These are phyloP conservation scores for Corticium candelabrum DNA, from an alignment of 37 sponge, comb jelly and placozoan species.

Conservation along the genomic window DNA sequence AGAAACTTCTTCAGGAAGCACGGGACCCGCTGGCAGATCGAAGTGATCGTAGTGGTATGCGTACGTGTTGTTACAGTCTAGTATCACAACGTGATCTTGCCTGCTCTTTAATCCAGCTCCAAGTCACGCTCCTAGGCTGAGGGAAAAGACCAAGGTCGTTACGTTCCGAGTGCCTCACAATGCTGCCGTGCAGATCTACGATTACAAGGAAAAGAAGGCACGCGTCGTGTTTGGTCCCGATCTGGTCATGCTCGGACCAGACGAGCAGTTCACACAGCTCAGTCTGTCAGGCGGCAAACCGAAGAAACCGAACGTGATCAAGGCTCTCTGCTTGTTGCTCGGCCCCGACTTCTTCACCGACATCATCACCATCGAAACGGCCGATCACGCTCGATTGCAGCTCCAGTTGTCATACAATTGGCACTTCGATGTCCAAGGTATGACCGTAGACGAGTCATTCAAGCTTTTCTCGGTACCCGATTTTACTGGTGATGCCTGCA, in stretches of 20 bases:
- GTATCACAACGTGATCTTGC: too few relatives aligned
- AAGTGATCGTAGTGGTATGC: conserved; percentile 48
- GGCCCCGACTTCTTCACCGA: conserved; percentile 99
- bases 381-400: conserved; percentile 94
- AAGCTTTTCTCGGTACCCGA: conserved; percentile 99
- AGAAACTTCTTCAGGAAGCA: conserved; percentile 76
- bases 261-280: conserved; percentile 99
- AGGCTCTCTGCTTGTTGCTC: conserved; percentile 91
- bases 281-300: conserved; percentile 99
- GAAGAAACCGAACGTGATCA: conserved; percentile 95
- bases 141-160: conserved; percentile 96
- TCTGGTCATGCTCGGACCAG: conserved; percentile 96
- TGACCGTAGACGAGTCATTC: conserved; percentile 39
- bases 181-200: conserved; percentile 98
- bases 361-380: conserved; percentile 97
- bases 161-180: conserved; percentile 96
- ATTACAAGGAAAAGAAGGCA: conserved; percentile 98
- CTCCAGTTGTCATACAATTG: conserved; percentile 99
- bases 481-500: conserved; percentile 99
- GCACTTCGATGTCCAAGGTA: conserved; percentile 77
- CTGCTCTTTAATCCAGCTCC: too few relatives aligned
- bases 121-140: background rate
- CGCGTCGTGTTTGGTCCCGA: conserved; percentile 98
- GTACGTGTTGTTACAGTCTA: too few relatives aligned
- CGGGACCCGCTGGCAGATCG: conserved; percentile 95